Conservation (phyloP, 2,888 invertebrate genomes). For the Eupithecia dodoneata region DNA sequence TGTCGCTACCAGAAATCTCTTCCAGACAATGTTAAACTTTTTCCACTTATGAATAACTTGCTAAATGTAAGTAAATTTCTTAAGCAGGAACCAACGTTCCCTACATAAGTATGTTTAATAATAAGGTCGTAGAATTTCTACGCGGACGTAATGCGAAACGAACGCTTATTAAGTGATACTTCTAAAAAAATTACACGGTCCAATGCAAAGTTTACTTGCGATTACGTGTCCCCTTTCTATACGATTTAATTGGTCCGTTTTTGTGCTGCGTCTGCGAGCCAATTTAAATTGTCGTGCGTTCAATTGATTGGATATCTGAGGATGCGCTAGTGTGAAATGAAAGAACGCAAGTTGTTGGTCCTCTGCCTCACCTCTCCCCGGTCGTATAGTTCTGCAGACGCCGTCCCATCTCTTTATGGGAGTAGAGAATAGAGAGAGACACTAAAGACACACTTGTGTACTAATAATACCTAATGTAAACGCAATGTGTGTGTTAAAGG, state of each 20-base stretch:
- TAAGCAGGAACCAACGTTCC: conserved; percentile 10
- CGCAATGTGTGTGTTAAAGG: too few species aligned
- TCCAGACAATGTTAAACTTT: neutral
- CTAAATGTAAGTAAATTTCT: neutral
- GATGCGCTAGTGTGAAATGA: neutral
- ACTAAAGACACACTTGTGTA: too few species aligned
- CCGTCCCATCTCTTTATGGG: too few species aligned
- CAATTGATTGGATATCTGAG: conserved; percentile 20
- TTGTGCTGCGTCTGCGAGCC: conserved; percentile 53
- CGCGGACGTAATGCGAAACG: conserved; percentile 18
- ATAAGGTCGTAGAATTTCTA: conserved; percentile 22
- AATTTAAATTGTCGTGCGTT: conserved; percentile 47
- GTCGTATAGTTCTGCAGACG: too few species aligned
- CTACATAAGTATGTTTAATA: conserved; percentile 3
- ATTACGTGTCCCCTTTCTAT: conserved; percentile 44
- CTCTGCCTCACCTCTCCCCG: too few species aligned
- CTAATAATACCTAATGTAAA: too few species aligned
- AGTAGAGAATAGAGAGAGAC: too few species aligned
- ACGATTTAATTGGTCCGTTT: conserved; percentile 52
- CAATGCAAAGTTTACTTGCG: conserved; percentile 44
- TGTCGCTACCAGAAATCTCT: neutral
- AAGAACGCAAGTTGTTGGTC: neutral
- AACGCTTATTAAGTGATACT: conserved; percentile 22
- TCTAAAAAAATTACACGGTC: conserved; percentile 42
- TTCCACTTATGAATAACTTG: neutral